These are phyloP conservation scores for Gobio gobio DNA, from an alignment of 2,113 vertebrate species.

Conservation along the genomic window DNA sequence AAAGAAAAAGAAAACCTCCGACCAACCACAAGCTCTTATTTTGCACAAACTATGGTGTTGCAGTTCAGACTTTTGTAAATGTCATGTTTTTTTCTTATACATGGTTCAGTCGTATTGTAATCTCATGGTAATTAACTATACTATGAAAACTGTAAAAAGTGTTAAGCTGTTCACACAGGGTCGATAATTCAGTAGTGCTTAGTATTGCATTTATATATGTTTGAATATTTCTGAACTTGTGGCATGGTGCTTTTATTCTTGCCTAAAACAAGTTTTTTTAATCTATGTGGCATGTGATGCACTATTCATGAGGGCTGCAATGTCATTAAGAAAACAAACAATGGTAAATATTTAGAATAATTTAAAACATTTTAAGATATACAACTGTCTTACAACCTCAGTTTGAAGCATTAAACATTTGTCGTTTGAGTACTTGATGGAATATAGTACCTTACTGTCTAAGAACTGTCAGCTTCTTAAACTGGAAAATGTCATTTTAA, in stretches of 20 bases:
- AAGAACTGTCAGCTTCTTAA: not conserved
- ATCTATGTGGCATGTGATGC: not conserved
- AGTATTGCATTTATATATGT: not conserved
- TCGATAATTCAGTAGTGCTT: not conserved
- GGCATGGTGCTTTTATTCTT: not conserved
- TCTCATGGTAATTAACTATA: not conserved
- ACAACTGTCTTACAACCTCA: not conserved
- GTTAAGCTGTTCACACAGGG: not conserved
- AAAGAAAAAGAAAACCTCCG: not conserved
- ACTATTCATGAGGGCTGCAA: not conserved
- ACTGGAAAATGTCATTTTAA: not conserved
- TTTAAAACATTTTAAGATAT: not conserved
- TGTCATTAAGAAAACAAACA: not conserved
- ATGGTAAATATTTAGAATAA: not conserved
- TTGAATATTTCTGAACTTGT: not conserved
- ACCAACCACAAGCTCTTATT: not conserved
- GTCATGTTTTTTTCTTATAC: not conserved
- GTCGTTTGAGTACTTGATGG: not conserved
- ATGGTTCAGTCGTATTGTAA: not conserved
- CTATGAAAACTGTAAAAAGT: constrained; percentile 15
- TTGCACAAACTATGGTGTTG: constrained; percentile 12
- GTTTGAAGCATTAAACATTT: not conserved
- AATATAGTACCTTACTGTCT: not conserved
- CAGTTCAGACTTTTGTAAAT: constrained; percentile 1
- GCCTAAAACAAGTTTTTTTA: not conserved